phyloP scores from a whole-genome alignment of 2,888 invertebrate species.

The Drosophila fungiperda region DNA sequence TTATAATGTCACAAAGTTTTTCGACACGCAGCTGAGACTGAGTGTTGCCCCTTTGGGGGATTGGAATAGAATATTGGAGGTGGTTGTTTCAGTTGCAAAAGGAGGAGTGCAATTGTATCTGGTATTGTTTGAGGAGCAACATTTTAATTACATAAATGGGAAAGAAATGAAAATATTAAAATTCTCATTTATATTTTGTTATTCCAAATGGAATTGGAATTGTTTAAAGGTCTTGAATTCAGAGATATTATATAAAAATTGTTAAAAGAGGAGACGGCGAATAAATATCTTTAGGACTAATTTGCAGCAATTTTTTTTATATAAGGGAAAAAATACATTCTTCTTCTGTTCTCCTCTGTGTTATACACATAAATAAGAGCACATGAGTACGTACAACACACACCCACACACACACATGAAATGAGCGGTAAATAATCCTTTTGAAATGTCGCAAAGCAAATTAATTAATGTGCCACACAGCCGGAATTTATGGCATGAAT shows the following conservation, averaged over 20 bases:
- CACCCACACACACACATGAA: conserved; percentile 39
- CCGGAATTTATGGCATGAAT: conserved; percentile 82
- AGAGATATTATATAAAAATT: not conserved
- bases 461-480: conserved; percentile 84
- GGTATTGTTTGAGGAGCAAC: not conserved
- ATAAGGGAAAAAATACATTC: not conserved
- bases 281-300: not conserved
- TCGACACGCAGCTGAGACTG: conserved; percentile 52
- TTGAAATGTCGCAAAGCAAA: conserved; percentile 81
- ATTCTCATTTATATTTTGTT: not conserved
- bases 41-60: conserved; percentile 15
- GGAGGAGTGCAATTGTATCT: not conserved
- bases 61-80: not conserved
- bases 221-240: too few relatives aligned
- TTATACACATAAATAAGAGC: not conserved
- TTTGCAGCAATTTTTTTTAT: not conserved
- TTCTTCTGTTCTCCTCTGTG: not conserved
- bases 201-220: not conserved
- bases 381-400: not conserved
- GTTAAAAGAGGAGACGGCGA: not conserved
- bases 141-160: not conserved
- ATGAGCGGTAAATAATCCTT: conserved; percentile 83
- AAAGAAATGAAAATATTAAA: not conserved
- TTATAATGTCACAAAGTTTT: conserved; percentile 73
- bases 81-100: not conserved